A percentile compares a stretch with the other conserved stretches of the same genome.
These are phyloP conservation scores for Xiphophorus couchianus DNA, from an alignment of 2,113 vertebrate species.

Conservation along the genomic window DNA sequence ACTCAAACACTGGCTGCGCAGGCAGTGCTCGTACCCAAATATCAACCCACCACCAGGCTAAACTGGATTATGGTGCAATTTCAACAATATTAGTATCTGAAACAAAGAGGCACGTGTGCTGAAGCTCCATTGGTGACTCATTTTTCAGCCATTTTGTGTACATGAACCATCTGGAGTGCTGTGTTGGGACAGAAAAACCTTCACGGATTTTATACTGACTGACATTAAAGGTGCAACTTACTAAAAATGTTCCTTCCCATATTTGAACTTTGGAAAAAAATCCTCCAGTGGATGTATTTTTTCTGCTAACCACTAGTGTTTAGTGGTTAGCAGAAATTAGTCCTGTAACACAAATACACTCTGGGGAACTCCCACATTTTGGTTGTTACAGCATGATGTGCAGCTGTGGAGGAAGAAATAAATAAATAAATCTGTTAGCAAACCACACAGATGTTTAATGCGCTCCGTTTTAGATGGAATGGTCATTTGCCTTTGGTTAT, in stretches of 20 bases:
- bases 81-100: conserved; percentile 62
- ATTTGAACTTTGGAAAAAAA: conserved; percentile 1
- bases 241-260: conserved; percentile 1
- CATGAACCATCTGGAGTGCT: conserved; percentile 23
- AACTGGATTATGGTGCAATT: conserved; percentile 58
- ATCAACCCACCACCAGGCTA: conserved; percentile 55
- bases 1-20: conserved; percentile 40
- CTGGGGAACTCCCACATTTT: conserved; percentile 20
- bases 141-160: conserved; percentile 49
- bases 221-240: conserved; percentile 14
- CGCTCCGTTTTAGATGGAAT: conserved; percentile 66
- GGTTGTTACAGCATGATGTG: conserved; percentile 21
- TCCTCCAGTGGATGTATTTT: not conserved
- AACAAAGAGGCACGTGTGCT: conserved; percentile 41
- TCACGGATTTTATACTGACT: not conserved
- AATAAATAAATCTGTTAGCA: conserved; percentile 28
- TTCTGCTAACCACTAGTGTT: not conserved
- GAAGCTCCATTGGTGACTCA: conserved; percentile 34
- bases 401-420: conserved; percentile 44
- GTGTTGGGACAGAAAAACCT: conserved; percentile 18
- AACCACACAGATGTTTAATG: conserved; percentile 77
- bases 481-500: conserved; percentile 75
- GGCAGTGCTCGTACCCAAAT: conserved; percentile 51
- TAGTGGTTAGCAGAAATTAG: too few relatives aligned
- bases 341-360: not conserved